A percentile compares a stretch with the other conserved stretches of the same genome.
Evolutionary conservation across 2,888 invertebrate genomes (phyloP).

Genomic region (Caenorhabditis zanzibari): DNA sequence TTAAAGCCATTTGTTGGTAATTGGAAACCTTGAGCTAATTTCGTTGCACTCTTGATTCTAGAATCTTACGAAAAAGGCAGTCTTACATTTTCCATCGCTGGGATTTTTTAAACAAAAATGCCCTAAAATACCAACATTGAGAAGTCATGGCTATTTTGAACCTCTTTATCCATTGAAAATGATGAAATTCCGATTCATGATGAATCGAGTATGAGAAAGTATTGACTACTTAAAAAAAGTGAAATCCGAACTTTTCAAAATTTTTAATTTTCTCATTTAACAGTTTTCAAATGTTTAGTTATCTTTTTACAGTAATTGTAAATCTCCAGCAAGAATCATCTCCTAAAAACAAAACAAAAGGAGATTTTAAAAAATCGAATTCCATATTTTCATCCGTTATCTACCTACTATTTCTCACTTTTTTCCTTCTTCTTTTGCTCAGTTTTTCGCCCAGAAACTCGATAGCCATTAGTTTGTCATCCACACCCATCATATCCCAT

Average conservation of each 20-base stretch:
- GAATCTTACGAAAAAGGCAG: neutral
- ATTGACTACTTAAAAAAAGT: no score
- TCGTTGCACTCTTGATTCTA: constrained; percentile 5
- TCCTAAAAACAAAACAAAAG: no score
- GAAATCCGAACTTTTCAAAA: no score
- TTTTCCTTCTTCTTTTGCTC: neutral
- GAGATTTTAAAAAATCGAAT: neutral
- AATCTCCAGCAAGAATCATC: no score
- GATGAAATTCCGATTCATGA: no score
- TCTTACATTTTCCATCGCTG: no score
- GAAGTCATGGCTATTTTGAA: neutral
- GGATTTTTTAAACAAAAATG: neutral
- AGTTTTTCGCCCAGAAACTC: constrained; percentile 37
- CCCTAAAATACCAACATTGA: neutral
- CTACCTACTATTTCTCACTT: constrained; percentile 25
- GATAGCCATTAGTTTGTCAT: constrained; percentile 53
- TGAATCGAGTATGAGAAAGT: no score
- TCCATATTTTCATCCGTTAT: neutral
- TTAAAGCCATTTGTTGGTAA: constrained; percentile 37
- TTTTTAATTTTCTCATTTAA: no score
- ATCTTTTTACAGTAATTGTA: no score
- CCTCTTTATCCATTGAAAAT: neutral
- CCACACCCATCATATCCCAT: constrained; percentile 33
- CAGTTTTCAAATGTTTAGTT: no score
- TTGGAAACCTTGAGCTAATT: constrained; percentile 6